phyloP scores from a whole-genome alignment of 2,113 vertebrate genomes.

The Indicator maculatus region DNA sequence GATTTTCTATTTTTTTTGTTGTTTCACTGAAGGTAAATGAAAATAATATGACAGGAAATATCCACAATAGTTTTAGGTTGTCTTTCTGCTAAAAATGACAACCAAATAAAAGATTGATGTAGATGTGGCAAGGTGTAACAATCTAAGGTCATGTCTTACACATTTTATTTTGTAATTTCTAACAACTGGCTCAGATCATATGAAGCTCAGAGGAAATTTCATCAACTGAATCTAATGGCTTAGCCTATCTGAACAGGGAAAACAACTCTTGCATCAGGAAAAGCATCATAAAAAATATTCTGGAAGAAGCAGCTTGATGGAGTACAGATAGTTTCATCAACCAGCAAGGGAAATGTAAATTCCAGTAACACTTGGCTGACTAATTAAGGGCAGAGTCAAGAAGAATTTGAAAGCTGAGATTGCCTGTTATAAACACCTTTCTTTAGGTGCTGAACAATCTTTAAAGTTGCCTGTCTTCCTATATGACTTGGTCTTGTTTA shows the following conservation, averaged over 20 bases:
- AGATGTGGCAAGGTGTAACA: neutral
- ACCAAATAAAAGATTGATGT: neutral
- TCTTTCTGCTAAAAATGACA: neutral
- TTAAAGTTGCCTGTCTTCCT: neutral
- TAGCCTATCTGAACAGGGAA: neutral
- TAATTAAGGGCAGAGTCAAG: neutral
- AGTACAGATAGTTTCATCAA: neutral
- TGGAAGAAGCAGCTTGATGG: neutral
- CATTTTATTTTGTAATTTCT: conserved; percentile 12
- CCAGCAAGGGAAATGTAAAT: neutral
- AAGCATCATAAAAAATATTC: neutral
- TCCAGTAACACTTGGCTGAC: neutral
- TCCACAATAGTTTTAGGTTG: neutral
- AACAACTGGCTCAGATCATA: neutral
- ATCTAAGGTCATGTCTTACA: neutral
- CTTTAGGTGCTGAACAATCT: neutral
- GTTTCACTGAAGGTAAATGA: neutral
- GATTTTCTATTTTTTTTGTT: neutral
- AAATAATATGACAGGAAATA: neutral
- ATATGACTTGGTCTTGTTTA: neutral
- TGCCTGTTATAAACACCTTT: neutral
- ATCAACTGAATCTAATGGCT: neutral
- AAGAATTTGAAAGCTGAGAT: neutral
- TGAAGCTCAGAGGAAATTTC: neutral
- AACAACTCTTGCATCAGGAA: neutral